phyloP scores from a whole-genome alignment of 2,888 invertebrate species.

The Apotomis turbidana region DNA sequence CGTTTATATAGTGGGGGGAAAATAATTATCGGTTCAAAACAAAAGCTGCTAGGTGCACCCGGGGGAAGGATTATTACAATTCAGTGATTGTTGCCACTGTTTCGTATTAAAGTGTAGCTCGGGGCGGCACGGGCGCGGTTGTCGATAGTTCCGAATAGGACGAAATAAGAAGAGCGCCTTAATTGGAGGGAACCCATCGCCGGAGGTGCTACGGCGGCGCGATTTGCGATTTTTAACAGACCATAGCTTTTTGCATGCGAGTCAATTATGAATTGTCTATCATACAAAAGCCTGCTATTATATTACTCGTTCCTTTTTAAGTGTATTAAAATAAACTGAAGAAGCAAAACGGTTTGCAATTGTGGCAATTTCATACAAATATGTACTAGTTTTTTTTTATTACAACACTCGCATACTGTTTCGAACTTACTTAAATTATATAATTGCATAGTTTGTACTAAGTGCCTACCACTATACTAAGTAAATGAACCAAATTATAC shows the following conservation, averaged over 20 bases:
- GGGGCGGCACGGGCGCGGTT: conserved; percentile 54
- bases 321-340: not conserved
- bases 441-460: no score
- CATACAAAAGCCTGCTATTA: not conserved
- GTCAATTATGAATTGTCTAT: not conserved
- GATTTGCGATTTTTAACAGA: conserved; percentile 50
- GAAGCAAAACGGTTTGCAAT: not conserved
- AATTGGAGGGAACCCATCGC: conserved; percentile 71
- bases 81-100: conserved; percentile 66
- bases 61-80: conserved; percentile 49
- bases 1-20: conserved; percentile 1
- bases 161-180: conserved; percentile 72
- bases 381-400: no score
- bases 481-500: no score
- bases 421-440: no score
- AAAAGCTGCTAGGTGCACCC: conserved; percentile 35
- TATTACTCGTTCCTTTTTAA: not conserved
- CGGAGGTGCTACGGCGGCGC: conserved; percentile 57
- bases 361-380: not conserved
- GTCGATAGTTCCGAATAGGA: conserved; percentile 69
- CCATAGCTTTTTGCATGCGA: not conserved
- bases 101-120: conserved; percentile 61
- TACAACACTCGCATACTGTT: no score
- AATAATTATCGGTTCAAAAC: conserved; percentile 38
- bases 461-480: no score